A percentile compares a stretch with the other conserved stretches of the same genome.
phyloP scores from a whole-genome alignment of 2,113 vertebrate species.

The Pimephales promelas region DNA sequence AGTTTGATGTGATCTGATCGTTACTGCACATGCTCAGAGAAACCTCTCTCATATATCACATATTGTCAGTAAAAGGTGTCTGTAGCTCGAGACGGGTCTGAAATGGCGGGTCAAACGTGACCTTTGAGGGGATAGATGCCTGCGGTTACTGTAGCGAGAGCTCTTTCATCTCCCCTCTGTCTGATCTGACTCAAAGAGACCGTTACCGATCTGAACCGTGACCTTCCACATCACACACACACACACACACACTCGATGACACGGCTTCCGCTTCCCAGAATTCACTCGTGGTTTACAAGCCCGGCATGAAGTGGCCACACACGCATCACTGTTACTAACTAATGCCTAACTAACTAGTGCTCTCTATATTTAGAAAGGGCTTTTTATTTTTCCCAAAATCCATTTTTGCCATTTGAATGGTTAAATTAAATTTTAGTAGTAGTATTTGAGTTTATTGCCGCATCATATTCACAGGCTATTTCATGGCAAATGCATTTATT shows the following conservation, averaged over 20 bases:
- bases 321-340: neutral
- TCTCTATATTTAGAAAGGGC: no score
- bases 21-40: no score
- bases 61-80: neutral
- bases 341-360: neutral
- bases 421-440: no score
- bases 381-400: no score
- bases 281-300: neutral
- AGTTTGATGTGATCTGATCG: no score
- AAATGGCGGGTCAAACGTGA: neutral
- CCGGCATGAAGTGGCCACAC: neutral
- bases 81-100: neutral
- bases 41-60: no score
- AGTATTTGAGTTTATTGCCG: no score
- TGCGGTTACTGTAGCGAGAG: neutral
- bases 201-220: neutral
- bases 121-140: neutral
- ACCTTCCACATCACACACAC: neutral
- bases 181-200: conserved; percentile 22
- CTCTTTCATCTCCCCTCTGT: conserved; percentile 22
- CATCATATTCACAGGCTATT: no score
- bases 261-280: conserved; percentile 24
- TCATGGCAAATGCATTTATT: no score
- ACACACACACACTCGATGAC: no score
- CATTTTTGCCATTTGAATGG: no score